Evolutionary conservation across 2,888 invertebrate genomes (phyloP), one percentile per base, ranked within the genome.

Genomic region (Rhogogaster chlorosoma): DNA sequence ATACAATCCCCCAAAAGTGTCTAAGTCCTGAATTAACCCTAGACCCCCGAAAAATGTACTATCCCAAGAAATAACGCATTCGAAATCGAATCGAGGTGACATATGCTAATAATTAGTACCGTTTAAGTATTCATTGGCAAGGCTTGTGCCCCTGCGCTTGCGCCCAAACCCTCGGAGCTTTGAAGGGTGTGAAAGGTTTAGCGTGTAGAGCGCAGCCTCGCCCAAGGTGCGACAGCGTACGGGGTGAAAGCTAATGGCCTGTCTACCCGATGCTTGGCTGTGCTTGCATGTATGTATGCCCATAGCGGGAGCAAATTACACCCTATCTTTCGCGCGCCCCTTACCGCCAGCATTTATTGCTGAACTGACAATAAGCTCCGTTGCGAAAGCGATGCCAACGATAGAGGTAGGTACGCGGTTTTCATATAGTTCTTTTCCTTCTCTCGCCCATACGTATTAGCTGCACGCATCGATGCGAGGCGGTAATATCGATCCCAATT

Each of bases 91-190:
- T 22, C 61, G 45, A 53, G 7, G 53, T n/a, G 5, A n/a, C 53
- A 53, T n/a, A 38, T 22, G 61, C 36, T 12, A 73, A 73, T 57
- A 61, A 80, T 80, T 80, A 84, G 85, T 83, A 82, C 75, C 64
- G 86, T 85, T 86, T 86, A 80, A 86, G 86, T 87, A 87, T 87
- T 87, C 86, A 87, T 87, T 67, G 29, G 18, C 10, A 45, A 83
- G 83, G 15, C 70, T 86, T 80, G 84, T 85, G 71, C 29, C 83
- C 75, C 71, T 57, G 84, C 85, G 77, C 53, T 78, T 18, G 75
- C 84, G 78, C 84, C 64, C 64, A 83, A 83, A 83, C 84, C 77
- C 49, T 70, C 36, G 67, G 85, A 85, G 77, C 83, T 32, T 67
- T 32, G n/a, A 84, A 77, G 84, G 57, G 84, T 84, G 84, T 67